phyloP scores from a whole-genome alignment of 1,140 invertebrate species.

The Sogatella furcifera region DNA sequence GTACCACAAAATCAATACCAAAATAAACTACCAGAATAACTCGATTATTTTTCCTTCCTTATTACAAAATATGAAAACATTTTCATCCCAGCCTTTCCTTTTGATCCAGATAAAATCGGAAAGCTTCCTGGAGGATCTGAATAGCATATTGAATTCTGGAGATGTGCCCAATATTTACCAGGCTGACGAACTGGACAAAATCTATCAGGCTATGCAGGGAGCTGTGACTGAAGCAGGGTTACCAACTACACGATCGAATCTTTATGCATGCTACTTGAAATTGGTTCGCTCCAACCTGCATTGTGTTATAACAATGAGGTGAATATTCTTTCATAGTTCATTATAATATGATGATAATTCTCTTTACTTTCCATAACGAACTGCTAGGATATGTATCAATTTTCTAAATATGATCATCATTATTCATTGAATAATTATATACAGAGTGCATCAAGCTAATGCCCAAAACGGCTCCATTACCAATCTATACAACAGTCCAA shows the following conservation, averaged over 20 bases:
- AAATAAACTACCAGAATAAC: too few species aligned
- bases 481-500: too few species aligned
- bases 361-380: too few species aligned
- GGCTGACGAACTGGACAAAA: conserved; percentile 49
- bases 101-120: conserved; percentile 45
- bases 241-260: conserved; percentile 57
- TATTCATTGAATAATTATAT: too few species aligned
- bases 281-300: conserved; percentile 50
- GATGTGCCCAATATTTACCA: conserved; percentile 56
- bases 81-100: not conserved
- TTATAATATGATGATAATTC: too few species aligned
- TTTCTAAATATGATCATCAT: too few species aligned
- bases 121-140: conserved; percentile 54
- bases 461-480: too few species aligned
- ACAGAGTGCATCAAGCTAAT: too few species aligned
- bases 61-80: too few species aligned
- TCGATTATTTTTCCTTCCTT: too few species aligned
- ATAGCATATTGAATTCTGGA: conserved; percentile 55
- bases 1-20: too few species aligned
- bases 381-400: too few species aligned
- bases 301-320: conserved; percentile 53
- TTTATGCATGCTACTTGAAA: conserved; percentile 55
- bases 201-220: conserved; percentile 47
- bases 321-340: not conserved
- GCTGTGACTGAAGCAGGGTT: conserved; percentile 49